Conservation (phyloP, 2,113 vertebrate species). For the Lagenorhynchus albirostris region DNA sequence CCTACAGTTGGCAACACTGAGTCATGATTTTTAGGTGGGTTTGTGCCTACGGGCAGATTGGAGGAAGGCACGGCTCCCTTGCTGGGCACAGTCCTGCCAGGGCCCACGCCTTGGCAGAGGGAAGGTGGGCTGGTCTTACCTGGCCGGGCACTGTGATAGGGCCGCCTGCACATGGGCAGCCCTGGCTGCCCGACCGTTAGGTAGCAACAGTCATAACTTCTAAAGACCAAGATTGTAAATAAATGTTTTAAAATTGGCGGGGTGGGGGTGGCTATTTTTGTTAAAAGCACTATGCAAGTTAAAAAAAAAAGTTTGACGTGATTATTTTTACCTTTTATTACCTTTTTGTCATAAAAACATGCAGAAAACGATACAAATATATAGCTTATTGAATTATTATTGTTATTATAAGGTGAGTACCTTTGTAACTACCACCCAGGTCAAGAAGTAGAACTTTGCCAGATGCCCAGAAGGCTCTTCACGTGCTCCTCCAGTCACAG, state of each 20-base stretch:
- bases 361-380: background rate
- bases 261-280: background rate
- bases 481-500: fast-evolving
- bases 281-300: background rate
- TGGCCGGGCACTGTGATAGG: fast-evolving
- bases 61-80: background rate
- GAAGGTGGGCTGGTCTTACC: background rate
- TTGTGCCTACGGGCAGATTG: fast-evolving
- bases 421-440: background rate
- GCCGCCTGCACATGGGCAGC: fast-evolving
- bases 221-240: background rate
- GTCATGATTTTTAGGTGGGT: fast-evolving
- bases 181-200: fast-evolving
- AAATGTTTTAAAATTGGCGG: background rate
- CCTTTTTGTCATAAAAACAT: background rate
- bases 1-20: too few species aligned
- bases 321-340: background rate
- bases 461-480: background rate
- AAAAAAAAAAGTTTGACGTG: background rate
- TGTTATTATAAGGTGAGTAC: background rate
- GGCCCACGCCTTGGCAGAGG: fast-evolving
- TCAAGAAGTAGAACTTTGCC: too few species aligned
- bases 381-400: background rate
- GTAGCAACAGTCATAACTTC: background rate
- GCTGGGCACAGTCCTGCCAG: too few species aligned